Evolutionary conservation across 2,888 invertebrate genomes (phyloP), one percentile per base, ranked within the genome.

Genomic region (Pseudococcus jackbeardsleyi): DNA sequence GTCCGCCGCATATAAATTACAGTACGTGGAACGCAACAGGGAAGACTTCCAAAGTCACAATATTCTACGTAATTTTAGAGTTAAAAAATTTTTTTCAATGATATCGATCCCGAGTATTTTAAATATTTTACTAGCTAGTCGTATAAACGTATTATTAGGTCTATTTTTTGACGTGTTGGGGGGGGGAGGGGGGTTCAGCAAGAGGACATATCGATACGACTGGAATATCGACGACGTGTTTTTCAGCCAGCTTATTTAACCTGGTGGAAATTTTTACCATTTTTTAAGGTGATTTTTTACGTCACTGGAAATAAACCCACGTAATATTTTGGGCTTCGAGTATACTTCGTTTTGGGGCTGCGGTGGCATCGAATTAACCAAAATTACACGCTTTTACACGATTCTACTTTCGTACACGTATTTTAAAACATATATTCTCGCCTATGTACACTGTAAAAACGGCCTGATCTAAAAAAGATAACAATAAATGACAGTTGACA

Each of bases 331-430:
- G 48, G 15, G 8, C 8, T 9, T 12, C 42, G 42, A 5, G n/a
- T 59, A 59, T n/a, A 17, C 19, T 59, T 8, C 4, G 3, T 22
- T 64, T 64, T 64, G 11, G 11, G 26, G 26, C 26, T 1, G 26
- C 26, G 26, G 26, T 33, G 64, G 64, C 46, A 15, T 33, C 72
- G 79, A 82, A 82, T 82, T 46, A 82, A 19, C n/a, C 42, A 82
- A 82, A 82, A 82, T 82, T 82, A 82, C 79, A 82, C 79, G 39
- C 79, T 82, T 82, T 46, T 82, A 42, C 33, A 33, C 72, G 33
- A 19, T 46, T 46, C 79, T 82, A 82, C 79, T 82, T 82, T 82
- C 79, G 19, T 46, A 46, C n/a, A 46, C 42, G 46, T 19, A 46
- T 82, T 72, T 33, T 39, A 33, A 72, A 72, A 33, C 33, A 42